Conservation (phyloP, 2,888 invertebrate genomes). For the Diadromus collaris region DNA sequence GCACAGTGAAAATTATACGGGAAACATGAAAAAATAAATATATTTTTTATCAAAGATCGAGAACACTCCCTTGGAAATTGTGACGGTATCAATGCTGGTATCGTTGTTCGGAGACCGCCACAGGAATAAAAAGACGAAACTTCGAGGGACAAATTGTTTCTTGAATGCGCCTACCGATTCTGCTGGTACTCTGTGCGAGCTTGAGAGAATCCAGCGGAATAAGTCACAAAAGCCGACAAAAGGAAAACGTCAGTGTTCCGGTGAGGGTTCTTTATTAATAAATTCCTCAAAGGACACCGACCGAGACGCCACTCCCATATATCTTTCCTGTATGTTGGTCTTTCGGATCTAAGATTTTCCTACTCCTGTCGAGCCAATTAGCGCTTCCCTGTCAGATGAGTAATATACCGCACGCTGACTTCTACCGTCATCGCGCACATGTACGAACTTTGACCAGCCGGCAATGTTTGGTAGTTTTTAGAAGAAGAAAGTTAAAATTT, state of each 20-base stretch:
- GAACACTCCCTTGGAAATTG: neutral
- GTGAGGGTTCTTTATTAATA: slow-evolving; percentile 53
- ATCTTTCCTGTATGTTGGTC: slow-evolving; percentile 39
- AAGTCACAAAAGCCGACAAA: slow-evolving; percentile 54
- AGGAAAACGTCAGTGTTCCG: slow-evolving; percentile 37
- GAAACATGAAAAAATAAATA: neutral
- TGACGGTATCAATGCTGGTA: slow-evolving; percentile 48
- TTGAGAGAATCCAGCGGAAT: slow-evolving; percentile 10
- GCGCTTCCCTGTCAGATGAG: slow-evolving; percentile 47
- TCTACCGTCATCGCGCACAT: slow-evolving; percentile 26
- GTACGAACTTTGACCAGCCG: slow-evolving; percentile 48
- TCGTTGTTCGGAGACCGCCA: slow-evolving; percentile 7
- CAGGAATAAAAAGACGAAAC: slow-evolving; percentile 17
- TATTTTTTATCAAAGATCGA: no score
- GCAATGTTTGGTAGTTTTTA: slow-evolving; percentile 7
- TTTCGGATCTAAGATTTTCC: slow-evolving; percentile 62
- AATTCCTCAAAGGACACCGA: slow-evolving; percentile 62
- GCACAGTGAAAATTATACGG: slow-evolving; percentile 32
- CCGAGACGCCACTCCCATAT: slow-evolving; percentile 35
- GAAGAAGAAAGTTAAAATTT: slow-evolving; percentile 19
- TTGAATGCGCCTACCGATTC: slow-evolving; percentile 20
- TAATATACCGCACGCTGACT: neutral
- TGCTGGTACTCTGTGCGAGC: slow-evolving; percentile 26
- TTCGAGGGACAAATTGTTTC: slow-evolving; percentile 31
- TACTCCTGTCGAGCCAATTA: slow-evolving; percentile 60